Evolutionary conservation across 2,888 invertebrate species (phyloP).

Genomic region (Priapulus caudatus): DNA sequence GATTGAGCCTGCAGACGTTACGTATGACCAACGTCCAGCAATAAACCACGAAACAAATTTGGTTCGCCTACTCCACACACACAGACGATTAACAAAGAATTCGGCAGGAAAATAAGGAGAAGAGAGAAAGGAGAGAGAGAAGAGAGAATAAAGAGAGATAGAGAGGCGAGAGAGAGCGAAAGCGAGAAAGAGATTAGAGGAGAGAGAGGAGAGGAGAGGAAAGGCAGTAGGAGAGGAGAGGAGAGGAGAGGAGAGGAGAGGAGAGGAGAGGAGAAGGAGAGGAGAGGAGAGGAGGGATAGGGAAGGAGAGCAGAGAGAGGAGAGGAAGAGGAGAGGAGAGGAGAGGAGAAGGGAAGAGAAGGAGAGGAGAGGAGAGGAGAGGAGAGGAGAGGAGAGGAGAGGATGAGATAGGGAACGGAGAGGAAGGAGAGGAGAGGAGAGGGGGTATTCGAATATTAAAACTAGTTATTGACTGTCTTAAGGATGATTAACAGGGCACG

Average conservation of each 20-base stretch:
- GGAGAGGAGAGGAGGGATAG: background rate
- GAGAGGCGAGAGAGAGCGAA: background rate
- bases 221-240: background rate
- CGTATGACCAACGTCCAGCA: too few species aligned
- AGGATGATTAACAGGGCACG: too few species aligned
- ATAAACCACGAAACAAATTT: too few species aligned
- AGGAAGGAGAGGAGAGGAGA: constrained; percentile 3
- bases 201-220: constrained; percentile 3
- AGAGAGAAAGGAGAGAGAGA: constrained; percentile 3
- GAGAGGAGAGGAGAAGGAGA: constrained; percentile 3
- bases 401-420: background rate
- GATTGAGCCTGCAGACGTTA: too few species aligned
- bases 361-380: constrained; percentile 3
- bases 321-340: constrained; percentile 3
- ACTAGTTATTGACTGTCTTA: too few species aligned
- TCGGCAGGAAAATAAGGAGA: too few species aligned
- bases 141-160: background rate
- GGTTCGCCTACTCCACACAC: too few species aligned
- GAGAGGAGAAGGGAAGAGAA: constrained; percentile 3
- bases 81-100: too few species aligned
- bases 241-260: too few species aligned
- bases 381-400: constrained; percentile 3
- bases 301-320: background rate
- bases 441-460: background rate
- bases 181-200: background rate